A percentile compares a stretch with the other conserved stretches of the same genome.
Conservation (phyloP, 1,140 invertebrate species). For the Hyphantria cunea region DNA sequence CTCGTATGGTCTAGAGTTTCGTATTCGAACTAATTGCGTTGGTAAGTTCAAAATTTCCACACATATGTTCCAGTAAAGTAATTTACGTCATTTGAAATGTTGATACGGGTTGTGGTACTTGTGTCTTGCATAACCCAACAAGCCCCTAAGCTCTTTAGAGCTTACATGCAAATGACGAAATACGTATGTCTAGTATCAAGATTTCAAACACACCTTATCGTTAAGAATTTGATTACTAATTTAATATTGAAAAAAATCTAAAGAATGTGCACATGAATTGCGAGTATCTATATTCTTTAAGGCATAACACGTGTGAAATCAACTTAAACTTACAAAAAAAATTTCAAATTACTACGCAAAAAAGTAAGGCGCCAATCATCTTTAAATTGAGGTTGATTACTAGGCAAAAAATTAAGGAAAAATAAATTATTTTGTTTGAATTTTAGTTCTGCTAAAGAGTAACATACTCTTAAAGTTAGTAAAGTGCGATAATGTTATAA, state of each 20-base stretch:
- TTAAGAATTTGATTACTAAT: conserved; percentile 3
- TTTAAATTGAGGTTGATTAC: too few relatives aligned
- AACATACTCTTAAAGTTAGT: too few relatives aligned
- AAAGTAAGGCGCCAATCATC: too few relatives aligned
- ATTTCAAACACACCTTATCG: conserved; percentile 28
- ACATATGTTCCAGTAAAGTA: conserved; percentile 43
- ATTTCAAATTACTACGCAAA: too few relatives aligned
- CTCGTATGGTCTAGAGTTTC: conserved; percentile 3
- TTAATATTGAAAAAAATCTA: conserved; percentile 2
- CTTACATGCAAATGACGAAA: conserved; percentile 58
- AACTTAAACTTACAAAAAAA: too few relatives aligned
- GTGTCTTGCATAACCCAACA: conserved; percentile 63
- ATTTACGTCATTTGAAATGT: conserved; percentile 64
- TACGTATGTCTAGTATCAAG: conserved; percentile 35
- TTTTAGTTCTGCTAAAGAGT: too few relatives aligned
- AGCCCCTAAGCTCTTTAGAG: conserved; percentile 57
- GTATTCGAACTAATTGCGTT: conserved; percentile 18
- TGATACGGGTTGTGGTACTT: conserved; percentile 41
- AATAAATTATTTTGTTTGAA: too few relatives aligned
- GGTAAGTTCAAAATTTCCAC: conserved; percentile 35
- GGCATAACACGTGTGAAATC: too few relatives aligned
- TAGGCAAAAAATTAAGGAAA: too few relatives aligned
- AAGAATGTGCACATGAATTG: too few relatives aligned
- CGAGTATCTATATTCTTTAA: too few relatives aligned
- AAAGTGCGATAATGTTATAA: too few relatives aligned